Percentiles rank a stretch among this genome's conserved stretches.
Conservation (phyloP, 2,113 vertebrate genomes). For the Macrotis lagotis region DNA sequence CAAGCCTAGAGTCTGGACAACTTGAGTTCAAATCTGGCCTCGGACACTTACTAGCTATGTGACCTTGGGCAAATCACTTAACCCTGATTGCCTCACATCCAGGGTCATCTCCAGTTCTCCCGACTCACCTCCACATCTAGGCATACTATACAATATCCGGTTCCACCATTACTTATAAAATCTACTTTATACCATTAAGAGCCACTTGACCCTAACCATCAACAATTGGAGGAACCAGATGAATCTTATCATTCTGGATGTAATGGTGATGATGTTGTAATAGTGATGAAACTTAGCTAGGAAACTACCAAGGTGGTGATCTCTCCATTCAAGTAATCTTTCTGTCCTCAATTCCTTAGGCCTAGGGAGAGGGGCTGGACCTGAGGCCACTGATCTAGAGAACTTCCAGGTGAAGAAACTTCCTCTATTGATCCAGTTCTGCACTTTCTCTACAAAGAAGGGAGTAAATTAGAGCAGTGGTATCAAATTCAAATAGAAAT, state of each 20-base stretch:
- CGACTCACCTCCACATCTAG: neutral
- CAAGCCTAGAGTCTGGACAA: too few relatives aligned
- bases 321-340: too few relatives aligned
- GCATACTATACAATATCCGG: neutral
- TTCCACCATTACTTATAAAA: neutral
- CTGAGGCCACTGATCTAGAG: too few relatives aligned
- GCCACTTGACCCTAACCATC: neutral
- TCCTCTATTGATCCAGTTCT: too few relatives aligned
- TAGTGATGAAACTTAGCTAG: neutral
- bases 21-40: too few relatives aligned
- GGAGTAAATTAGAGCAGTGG: too few relatives aligned
- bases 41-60: neutral
- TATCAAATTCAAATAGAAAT: too few relatives aligned
- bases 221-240: neutral
- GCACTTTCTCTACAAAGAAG: too few relatives aligned
- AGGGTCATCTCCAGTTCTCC: too few relatives aligned
- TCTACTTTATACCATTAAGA: neutral
- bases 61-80: neutral
- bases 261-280: neutral
- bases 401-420: too few relatives aligned
- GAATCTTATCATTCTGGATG: neutral
- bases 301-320: too few relatives aligned
- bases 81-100: neutral
- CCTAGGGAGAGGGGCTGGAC: neutral
- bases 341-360: neutral